Conservation (phyloP, 2,113 vertebrate genomes). For the Thunnus maccoyii region DNA sequence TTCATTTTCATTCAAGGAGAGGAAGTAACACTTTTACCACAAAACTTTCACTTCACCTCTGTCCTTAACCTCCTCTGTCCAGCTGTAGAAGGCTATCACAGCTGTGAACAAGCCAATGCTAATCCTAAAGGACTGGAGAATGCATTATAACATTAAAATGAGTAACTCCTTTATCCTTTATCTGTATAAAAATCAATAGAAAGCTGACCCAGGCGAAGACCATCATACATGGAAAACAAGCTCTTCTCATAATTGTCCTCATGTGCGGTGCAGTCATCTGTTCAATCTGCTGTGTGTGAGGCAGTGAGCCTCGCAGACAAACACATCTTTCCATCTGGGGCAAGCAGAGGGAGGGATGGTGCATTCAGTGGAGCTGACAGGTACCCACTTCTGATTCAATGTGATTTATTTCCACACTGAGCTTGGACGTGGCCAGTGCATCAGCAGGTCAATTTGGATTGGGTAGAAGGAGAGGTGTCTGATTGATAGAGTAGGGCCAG, state of each 20-base stretch:
- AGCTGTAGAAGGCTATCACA: neutral
- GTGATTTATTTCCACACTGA: slow-evolving; percentile 77
- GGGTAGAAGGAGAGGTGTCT: slow-evolving; percentile 61
- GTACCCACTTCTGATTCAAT: slow-evolving; percentile 69
- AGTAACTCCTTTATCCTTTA: neutral
- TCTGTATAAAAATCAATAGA: slow-evolving; percentile 17
- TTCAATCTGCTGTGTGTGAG: slow-evolving; percentile 48
- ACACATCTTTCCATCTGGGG: slow-evolving; percentile 38
- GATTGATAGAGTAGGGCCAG: slow-evolving; percentile 72
- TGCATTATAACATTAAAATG: neutral
- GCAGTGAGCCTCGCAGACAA: slow-evolving; percentile 13
- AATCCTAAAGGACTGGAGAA: slow-evolving; percentile 13
- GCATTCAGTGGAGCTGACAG: slow-evolving; percentile 68
- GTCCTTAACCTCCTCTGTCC: slow-evolving; percentile 3
- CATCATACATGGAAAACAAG: slow-evolving; percentile 13
- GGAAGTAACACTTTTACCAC: slow-evolving; percentile 27
- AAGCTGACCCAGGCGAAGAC: neutral
- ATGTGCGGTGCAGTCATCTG: slow-evolving; percentile 40
- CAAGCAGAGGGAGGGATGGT: slow-evolving; percentile 46
- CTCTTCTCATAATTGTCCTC: slow-evolving; percentile 33
- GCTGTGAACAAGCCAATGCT: neutral
- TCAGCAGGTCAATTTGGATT: slow-evolving; percentile 77
- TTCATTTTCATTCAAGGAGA: slow-evolving; percentile 41
- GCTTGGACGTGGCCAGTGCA: slow-evolving; percentile 58
- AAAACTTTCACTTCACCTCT: slow-evolving; percentile 27